Evolutionary conservation across 53 echinoderm and acorn worm genomes (phyloP).

Genomic region (Henricia sp.): DNA sequence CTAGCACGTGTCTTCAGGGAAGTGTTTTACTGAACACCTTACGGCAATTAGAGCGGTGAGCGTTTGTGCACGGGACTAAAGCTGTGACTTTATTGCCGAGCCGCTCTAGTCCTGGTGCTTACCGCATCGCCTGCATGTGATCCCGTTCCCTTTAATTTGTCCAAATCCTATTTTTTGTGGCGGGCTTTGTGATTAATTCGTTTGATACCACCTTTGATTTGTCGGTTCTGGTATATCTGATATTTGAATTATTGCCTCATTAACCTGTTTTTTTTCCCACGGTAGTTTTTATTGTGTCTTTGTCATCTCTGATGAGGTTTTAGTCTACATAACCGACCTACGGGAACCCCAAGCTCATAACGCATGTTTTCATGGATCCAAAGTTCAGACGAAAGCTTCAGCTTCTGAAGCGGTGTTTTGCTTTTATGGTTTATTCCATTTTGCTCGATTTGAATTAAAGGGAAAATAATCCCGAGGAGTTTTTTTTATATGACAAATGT

Average conservation of each 20-base stretch:
- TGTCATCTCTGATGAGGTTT: no score
- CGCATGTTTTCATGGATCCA: slow-evolving; percentile 11
- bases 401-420: no score
- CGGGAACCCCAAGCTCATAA: not conserved
- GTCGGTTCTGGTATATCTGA: not conserved
- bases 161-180: slow-evolving; percentile 17
- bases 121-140: not conserved
- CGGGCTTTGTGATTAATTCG: slow-evolving; percentile 38
- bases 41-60: slow-evolving; percentile 16
- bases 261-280: slow-evolving; percentile 9
- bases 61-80: not conserved
- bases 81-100: slow-evolving; percentile 12
- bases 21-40: slow-evolving; percentile 23
- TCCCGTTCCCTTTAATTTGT: slow-evolving; percentile 27
- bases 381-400: slow-evolving; percentile 24
- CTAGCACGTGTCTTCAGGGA: slow-evolving; percentile 15
- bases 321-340: slow-evolving; percentile 18
- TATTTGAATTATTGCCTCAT: slow-evolving; percentile 32
- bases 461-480: no score
- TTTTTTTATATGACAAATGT: no score
- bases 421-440: no score
- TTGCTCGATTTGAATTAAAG: no score
- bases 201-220: slow-evolving; percentile 1
- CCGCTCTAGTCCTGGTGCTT: not conserved
- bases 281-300: no score